A percentile compares a stretch with the other conserved stretches of the same genome.
These are phyloP conservation scores for Gavialis gangeticus DNA, from an alignment of 2,113 vertebrate genomes.

Conservation along the genomic window DNA sequence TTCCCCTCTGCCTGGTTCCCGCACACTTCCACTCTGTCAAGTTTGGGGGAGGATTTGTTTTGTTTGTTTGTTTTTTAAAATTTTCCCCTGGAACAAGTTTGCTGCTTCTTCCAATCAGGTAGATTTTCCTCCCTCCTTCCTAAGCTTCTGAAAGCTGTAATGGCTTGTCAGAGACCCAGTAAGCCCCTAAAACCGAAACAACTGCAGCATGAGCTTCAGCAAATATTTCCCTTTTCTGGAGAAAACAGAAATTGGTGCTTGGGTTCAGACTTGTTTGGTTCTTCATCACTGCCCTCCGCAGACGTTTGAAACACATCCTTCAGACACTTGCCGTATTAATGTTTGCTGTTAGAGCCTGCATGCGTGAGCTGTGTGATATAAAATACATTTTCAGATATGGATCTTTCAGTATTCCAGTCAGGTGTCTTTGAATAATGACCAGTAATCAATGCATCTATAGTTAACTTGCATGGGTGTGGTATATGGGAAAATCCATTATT, in stretches of 20 bases:
- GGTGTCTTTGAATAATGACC: not conserved
- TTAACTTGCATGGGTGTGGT: conserved; percentile 27
- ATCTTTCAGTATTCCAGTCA: not conserved
- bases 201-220: conserved; percentile 5
- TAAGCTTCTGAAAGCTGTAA: not conserved
- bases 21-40: conserved; percentile 35
- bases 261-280: not conserved
- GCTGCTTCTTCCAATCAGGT: not conserved
- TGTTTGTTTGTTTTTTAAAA: not conserved
- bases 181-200: not conserved
- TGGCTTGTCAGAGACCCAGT: conserved; percentile 15
- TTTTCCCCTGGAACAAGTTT: conserved; percentile 10
- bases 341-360: not conserved
- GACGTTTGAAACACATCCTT: not conserved
- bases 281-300: not conserved
- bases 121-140: conserved; percentile 1
- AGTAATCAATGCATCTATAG: not conserved
- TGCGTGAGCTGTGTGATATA: not conserved
- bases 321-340: conserved; percentile 47
- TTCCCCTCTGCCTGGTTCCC: not conserved
- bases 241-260: conserved; percentile 25
- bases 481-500: not conserved
- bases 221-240: not conserved
- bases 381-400: not conserved
- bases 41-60: conserved; percentile 30